A percentile compares a stretch with the other conserved stretches of the same genome.
phyloP scores from a whole-genome alignment of 2,888 invertebrate species.

The Arrhopalites spinosus region DNA sequence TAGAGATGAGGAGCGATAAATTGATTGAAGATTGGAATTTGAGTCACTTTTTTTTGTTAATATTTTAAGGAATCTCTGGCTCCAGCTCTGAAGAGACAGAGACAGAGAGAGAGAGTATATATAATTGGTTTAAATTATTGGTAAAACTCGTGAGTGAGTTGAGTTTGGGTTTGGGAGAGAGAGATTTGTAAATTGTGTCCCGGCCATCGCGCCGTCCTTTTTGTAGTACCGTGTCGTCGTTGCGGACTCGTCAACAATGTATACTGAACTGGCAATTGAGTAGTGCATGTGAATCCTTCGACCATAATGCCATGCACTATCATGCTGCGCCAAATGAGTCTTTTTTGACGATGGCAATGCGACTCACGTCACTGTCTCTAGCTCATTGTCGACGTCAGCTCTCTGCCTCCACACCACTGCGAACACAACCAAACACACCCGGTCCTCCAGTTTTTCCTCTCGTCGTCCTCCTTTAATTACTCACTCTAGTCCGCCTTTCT shows the following conservation, averaged over 20 bases:
- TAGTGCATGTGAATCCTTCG: constrained; percentile 26
- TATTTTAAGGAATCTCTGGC: neutral
- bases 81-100: too few relatives aligned
- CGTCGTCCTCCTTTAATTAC: neutral
- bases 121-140: too few relatives aligned
- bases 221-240: neutral
- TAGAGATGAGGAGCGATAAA: neutral
- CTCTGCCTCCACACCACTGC: neutral
- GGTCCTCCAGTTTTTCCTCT: neutral
- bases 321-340: constrained; percentile 23
- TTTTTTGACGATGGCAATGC: constrained; percentile 20
- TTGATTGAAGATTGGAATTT: neutral
- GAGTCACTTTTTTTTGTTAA: neutral
- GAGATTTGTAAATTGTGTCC: constrained; percentile 20
- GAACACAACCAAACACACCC: neutral
- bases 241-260: constrained; percentile 32
- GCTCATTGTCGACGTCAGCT: constrained; percentile 31
- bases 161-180: neutral
- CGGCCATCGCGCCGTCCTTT: constrained; percentile 34
- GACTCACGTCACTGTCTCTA: constrained; percentile 24
- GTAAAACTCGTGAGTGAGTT: neutral
- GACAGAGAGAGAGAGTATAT: too few relatives aligned
- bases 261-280: constrained; percentile 28
- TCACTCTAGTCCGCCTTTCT: neutral
- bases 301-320: constrained; percentile 16